Evolutionary conservation across 2,888 invertebrate species (phyloP).

Genomic region (Thyatira batis): DNA sequence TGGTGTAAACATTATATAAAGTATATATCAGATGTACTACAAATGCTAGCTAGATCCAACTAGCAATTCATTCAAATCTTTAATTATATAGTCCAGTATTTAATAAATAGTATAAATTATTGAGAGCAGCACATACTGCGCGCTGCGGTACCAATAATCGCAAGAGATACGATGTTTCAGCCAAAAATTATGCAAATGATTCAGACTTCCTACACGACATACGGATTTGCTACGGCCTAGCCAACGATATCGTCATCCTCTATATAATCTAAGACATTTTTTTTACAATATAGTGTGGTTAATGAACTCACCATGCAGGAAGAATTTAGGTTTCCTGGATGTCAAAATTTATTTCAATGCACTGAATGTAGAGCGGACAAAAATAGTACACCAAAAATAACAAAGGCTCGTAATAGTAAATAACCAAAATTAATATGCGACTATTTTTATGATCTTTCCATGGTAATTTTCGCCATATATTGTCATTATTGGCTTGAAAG

Average conservation of each 20-base stretch:
- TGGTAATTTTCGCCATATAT: conserved; percentile 17
- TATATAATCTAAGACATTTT: conserved; percentile 27
- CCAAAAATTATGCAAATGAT: conserved; percentile 57
- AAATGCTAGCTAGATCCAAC: too few species aligned
- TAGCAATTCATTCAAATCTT: too few species aligned
- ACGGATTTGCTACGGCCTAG: conserved; percentile 17
- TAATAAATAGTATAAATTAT: background rate
- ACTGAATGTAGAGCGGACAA: conserved; percentile 79
- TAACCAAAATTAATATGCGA: conserved; percentile 15
- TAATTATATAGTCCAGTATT: too few species aligned
- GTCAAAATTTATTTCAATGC: conserved; percentile 76
- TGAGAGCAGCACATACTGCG: background rate
- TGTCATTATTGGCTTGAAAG: conserved; percentile 16
- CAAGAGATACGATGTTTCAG: conserved; percentile 30
- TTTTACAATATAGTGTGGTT: conserved; percentile 21
- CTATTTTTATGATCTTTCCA: conserved; percentile 17
- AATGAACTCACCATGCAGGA: conserved; percentile 66
- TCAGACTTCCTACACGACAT: conserved; percentile 50
- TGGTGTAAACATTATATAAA: too few species aligned
- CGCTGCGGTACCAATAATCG: conserved; percentile 5
- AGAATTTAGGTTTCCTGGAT: conserved; percentile 74
- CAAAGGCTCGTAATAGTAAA: conserved; percentile 35
- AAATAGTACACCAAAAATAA: conserved; percentile 81
- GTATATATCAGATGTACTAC: too few species aligned
- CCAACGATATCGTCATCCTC: conserved; percentile 20